Evolutionary conservation across 1,140 invertebrate species (phyloP), one percentile per base, ranked within the genome.

Genomic region (Lasioglossum albipes): DNA sequence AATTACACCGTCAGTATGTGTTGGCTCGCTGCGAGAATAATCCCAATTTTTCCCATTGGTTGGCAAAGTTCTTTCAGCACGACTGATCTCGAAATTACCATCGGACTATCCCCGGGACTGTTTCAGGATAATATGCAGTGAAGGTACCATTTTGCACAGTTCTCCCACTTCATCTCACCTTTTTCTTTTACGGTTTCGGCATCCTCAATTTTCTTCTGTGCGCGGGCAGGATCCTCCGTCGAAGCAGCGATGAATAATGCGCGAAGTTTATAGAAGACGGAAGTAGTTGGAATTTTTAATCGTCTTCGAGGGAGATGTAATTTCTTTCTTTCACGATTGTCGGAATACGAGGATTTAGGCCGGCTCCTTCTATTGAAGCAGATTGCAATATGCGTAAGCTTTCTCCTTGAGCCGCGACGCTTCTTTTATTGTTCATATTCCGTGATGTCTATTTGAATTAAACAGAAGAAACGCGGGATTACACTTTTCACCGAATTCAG

Each of bases 251-350:
- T 72, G 68, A 72, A 72, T 72, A 78, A 72, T 72, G 59, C 66
- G 59, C 31, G 52, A 71, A 78, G 75, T 78, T 78, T 78, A 76
- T 54, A 49, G 16, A 68, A 18, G 52, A 10, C 61, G 42, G 27
- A 52, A 71, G 68, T 64, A 71, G 57, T 78, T 78, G 59, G 68
- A 78, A 78, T 71, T 71, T 78, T 78, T 71, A 78, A 78, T 78
- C 75, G 68, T 64, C 59, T n/a, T n/a, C 57, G 13, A n/a, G 49
- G 12, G 42, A 61, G 20, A 16, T n/a, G 68, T 45, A 78, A 78
- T 78, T 78, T 78, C 75, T 78, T 71, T 78, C 67, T 52, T 62
- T 71, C 10, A 57, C 22, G 62, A 71, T 64, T 45, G 31, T 49
- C 66, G 42, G 57, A 70, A 68, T 27, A 69, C 59, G 52, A 18